Percentiles rank a stretch among this genome's conserved stretches.
phyloP scores from a whole-genome alignment of 2,797 vertebrate species.

The Bradypodion ventrale region DNA sequence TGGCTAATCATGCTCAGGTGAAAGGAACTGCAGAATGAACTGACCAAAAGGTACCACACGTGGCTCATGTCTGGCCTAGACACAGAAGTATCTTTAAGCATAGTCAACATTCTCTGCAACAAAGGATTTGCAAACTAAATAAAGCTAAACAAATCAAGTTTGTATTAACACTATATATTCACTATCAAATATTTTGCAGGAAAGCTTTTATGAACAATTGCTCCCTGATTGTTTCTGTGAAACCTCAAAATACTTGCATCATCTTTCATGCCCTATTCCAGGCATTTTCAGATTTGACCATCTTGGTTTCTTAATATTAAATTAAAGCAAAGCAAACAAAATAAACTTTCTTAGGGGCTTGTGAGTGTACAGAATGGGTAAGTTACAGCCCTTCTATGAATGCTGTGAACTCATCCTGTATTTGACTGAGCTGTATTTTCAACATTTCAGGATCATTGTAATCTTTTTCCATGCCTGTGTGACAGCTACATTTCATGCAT shows the following conservation, averaged over 20 bases:
- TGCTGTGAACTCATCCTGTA: conserved; percentile 31
- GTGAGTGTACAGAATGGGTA: background rate
- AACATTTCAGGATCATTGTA: conserved; percentile 49
- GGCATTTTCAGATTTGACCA: conserved; percentile 32
- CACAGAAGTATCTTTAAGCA: background rate
- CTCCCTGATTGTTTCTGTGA: conserved; percentile 59
- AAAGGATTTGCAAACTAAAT: background rate
- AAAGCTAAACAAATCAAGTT: background rate
- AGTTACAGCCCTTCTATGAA: conserved; percentile 19
- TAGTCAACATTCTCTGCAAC: background rate
- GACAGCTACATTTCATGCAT: conserved; percentile 36
- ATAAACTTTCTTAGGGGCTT: conserved; percentile 12
- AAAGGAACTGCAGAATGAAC: too few relatives aligned
- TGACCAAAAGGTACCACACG: too few relatives aligned
- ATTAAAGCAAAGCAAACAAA: conserved; percentile 23
- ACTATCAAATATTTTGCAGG: conserved; percentile 58
- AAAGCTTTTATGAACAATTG: conserved; percentile 60
- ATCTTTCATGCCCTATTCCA: conserved; percentile 37
- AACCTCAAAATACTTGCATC: conserved; percentile 46
- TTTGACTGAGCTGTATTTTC: conserved; percentile 16
- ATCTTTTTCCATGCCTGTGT: conserved; percentile 28
- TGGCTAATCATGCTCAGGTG: too few relatives aligned
- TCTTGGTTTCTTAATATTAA: conserved; percentile 37
- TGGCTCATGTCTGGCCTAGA: too few relatives aligned
- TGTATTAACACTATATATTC: conserved; percentile 56